Percentiles rank a stretch among this genome's conserved stretches.
These are phyloP conservation scores for Alces alces DNA, from an alignment of 2,113 vertebrate species.

Conservation along the genomic window DNA sequence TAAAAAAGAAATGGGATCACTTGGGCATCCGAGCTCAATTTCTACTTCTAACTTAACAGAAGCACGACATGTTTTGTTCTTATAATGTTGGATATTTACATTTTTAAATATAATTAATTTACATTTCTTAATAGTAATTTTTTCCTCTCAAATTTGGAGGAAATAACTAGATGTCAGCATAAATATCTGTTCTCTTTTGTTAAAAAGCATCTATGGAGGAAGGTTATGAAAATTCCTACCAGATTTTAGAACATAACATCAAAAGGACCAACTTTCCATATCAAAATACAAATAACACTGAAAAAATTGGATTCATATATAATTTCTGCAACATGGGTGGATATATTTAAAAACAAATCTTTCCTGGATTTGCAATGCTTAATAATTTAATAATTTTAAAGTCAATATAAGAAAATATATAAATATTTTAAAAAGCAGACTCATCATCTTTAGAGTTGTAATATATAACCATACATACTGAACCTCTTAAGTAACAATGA, in stretches of 20 bases:
- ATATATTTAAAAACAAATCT: background rate
- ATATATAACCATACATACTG: background rate
- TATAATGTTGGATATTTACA: background rate
- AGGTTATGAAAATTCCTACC: background rate
- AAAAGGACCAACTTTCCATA: background rate
- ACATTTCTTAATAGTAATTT: background rate
- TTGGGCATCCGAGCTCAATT: background rate
- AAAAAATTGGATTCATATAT: background rate
- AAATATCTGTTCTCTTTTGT: slow-evolving; percentile 21
- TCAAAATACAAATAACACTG: background rate
- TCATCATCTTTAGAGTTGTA: background rate
- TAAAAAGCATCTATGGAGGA: slow-evolving; percentile 12
- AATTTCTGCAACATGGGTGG: background rate
- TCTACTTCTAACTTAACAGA: background rate
- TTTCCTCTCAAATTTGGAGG: background rate
- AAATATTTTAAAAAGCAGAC: slow-evolving; percentile 22
- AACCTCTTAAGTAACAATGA: slow-evolving; percentile 15
- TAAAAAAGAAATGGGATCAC: background rate
- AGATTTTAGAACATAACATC: slow-evolving; percentile 8
- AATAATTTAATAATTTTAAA: slow-evolving; percentile 25
- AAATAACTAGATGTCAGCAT: background rate
- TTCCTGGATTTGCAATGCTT: background rate
- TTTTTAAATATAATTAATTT: background rate
- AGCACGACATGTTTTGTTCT: background rate
- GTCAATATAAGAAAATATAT: background rate